A percentile compares a stretch with the other conserved stretches of the same genome.
These are phyloP conservation scores for Prionace glauca DNA, from an alignment of 2,797 vertebrate genomes.

Conservation along the genomic window DNA sequence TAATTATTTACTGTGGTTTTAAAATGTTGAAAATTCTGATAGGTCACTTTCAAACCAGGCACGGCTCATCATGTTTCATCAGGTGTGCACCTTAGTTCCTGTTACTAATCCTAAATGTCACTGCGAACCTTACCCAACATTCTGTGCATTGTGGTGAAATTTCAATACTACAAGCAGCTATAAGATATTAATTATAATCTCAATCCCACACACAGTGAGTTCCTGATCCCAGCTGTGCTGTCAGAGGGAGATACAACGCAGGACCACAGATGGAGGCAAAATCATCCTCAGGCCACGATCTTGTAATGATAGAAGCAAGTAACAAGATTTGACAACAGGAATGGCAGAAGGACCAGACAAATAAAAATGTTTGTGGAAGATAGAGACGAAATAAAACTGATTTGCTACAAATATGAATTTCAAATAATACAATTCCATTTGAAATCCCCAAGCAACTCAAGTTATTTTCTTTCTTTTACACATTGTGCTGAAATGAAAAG, in stretches of 20 bases:
- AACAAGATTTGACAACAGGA: background rate
- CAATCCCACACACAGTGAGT: slow-evolving; percentile 27
- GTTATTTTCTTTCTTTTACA: background rate
- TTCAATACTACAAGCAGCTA: background rate
- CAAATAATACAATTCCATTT: background rate
- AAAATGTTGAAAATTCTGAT: slow-evolving; percentile 18
- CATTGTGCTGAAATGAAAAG: background rate
- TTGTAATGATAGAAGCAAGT: background rate
- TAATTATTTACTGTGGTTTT: background rate
- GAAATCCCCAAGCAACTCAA: background rate
- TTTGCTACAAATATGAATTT: background rate
- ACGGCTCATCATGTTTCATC: background rate
- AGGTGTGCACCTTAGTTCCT: background rate
- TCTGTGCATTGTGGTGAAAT: background rate
- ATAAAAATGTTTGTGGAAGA: background rate
- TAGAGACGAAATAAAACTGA: background rate
- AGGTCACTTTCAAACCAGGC: background rate
- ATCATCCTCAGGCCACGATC: background rate
- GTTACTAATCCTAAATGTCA: background rate
- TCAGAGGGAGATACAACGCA: slow-evolving; percentile 4
- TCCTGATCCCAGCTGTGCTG: background rate
- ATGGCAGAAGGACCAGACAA: background rate
- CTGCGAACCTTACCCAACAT: background rate
- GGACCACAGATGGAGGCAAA: background rate
- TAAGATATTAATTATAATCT: slow-evolving; percentile 20